Conservation (phyloP, 2,797 vertebrate species). For the Chaetodon trifasciatus region DNA sequence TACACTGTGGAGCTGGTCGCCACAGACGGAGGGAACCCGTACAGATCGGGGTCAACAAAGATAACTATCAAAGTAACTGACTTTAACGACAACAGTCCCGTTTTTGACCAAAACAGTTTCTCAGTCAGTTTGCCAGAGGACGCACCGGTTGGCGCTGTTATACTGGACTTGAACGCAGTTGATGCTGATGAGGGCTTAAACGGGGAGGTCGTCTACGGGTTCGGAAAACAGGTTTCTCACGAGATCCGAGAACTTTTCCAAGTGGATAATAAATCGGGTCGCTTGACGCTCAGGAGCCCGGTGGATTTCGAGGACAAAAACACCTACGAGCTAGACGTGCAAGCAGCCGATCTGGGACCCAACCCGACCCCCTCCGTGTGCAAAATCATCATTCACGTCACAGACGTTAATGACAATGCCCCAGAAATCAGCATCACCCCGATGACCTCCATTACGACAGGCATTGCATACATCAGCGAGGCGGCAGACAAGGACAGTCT, state of each 20-base stretch:
- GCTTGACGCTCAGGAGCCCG: slow-evolving; percentile 87
- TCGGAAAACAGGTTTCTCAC: slow-evolving; percentile 88
- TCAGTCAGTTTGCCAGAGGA: slow-evolving; percentile 93
- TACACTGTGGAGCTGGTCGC: slow-evolving; percentile 93
- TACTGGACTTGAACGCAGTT: slow-evolving; percentile 90
- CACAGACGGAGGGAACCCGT: slow-evolving; percentile 91
- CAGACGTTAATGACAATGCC: slow-evolving; percentile 95
- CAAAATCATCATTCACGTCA: slow-evolving; percentile 91
- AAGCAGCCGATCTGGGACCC: slow-evolving; percentile 89
- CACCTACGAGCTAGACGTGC: slow-evolving; percentile 94
- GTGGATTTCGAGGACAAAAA: slow-evolving; percentile 94
- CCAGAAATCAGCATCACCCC: slow-evolving; percentile 92
- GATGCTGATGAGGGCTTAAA: slow-evolving; percentile 93
- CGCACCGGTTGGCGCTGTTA: slow-evolving; percentile 86
- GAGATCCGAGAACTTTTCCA: slow-evolving; percentile 92
- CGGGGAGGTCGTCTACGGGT: slow-evolving; percentile 91
- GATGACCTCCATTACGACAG: slow-evolving; percentile 84
- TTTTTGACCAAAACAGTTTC: slow-evolving; percentile 90
- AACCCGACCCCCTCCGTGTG: slow-evolving; percentile 90
- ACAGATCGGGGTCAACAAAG: slow-evolving; percentile 88
- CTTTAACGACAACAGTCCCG: slow-evolving; percentile 95
- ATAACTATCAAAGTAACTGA: slow-evolving; percentile 93
- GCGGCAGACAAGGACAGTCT: slow-evolving; percentile 91
- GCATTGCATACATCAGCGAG: slow-evolving; percentile 90
- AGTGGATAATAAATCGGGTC: slow-evolving; percentile 89